phyloP scores from a whole-genome alignment of 2,888 invertebrate genomes.

The Empis stercorea region DNA sequence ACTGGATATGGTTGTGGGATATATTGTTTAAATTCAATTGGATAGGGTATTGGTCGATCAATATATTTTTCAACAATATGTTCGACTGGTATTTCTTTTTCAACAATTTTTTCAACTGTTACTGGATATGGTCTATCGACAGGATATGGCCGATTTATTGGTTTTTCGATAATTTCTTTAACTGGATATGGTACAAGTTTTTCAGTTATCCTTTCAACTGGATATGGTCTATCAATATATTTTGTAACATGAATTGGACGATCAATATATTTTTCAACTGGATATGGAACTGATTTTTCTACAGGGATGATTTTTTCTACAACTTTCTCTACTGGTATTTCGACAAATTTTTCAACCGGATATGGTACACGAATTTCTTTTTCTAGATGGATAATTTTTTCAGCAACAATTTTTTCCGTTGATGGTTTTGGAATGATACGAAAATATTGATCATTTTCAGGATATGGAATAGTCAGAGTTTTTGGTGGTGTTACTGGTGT shows the following conservation, averaged over 20 bases:
- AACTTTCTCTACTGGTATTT: slow-evolving; percentile 22
- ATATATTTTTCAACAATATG: slow-evolving; percentile 13
- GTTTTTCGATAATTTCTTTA: slow-evolving; percentile 31
- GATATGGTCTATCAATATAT: slow-evolving; percentile 40
- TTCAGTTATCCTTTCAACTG: slow-evolving; percentile 33
- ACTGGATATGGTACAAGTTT: slow-evolving; percentile 40
- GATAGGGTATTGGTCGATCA: slow-evolving; percentile 26
- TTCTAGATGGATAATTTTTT: background rate
- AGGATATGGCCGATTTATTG: slow-evolving; percentile 34
- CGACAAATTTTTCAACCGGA: slow-evolving; percentile 24
- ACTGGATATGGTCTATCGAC: slow-evolving; percentile 38
- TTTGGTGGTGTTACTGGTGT: slow-evolving; percentile 20
- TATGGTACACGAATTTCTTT: slow-evolving; percentile 20
- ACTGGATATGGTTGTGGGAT: slow-evolving; percentile 39
- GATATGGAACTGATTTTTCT: slow-evolving; percentile 16
- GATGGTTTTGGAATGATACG: slow-evolving; percentile 38
- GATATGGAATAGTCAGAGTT: slow-evolving; percentile 36
- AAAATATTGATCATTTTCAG: slow-evolving; percentile 18
- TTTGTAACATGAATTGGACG: slow-evolving; percentile 34
- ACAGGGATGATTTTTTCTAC: slow-evolving; percentile 14
- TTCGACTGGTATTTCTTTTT: slow-evolving; percentile 16
- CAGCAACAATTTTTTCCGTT: slow-evolving; percentile 26
- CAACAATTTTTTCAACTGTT: slow-evolving; percentile 37
- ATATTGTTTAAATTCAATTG: slow-evolving; percentile 39
- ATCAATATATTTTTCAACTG: slow-evolving; percentile 17